Conservation (phyloP, 2,797 vertebrate species). For the Coranthus polyacanthus region DNA sequence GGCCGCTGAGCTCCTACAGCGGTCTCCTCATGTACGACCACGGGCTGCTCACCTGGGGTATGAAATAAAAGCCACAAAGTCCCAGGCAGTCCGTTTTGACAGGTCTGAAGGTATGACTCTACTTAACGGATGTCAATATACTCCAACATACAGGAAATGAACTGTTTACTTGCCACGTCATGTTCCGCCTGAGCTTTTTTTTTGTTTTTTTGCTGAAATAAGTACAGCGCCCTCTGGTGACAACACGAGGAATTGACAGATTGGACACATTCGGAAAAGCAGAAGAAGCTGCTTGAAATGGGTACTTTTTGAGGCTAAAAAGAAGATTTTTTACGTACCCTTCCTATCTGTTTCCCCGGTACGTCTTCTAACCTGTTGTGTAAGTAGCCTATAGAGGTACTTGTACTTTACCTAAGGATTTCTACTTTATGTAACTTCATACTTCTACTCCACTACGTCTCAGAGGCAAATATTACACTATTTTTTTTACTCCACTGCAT, state of each 20-base stretch:
- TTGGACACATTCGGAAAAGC: too few relatives aligned
- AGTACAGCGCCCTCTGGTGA: constrained; percentile 30
- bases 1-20: constrained; percentile 51
- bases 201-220: background rate
- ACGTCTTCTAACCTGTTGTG: too few relatives aligned
- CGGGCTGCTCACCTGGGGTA: too few relatives aligned
- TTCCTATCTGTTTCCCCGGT: too few relatives aligned
- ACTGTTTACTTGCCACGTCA: constrained; percentile 75
- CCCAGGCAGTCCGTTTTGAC: constrained; percentile 3
- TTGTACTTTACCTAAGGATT: too few relatives aligned
- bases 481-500: too few relatives aligned
- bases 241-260: rapidly evolving
- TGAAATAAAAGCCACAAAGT: rapidly evolving
- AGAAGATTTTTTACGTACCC: background rate
- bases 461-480: too few relatives aligned
- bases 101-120: background rate
- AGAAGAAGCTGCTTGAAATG: background rate
- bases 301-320: background rate
- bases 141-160: constrained; percentile 66
- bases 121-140: constrained; percentile 56
- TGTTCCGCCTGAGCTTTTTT: constrained; percentile 62
- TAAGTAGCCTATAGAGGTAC: too few relatives aligned
- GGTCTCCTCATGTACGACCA: constrained; percentile 42
- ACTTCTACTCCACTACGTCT: too few relatives aligned
- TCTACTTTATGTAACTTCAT: too few relatives aligned